Percentiles rank a stretch among this genome's conserved stretches.
These are phyloP conservation scores for Atherinomorus stipes DNA, from an alignment of 2,113 vertebrate genomes.

Conservation along the genomic window DNA sequence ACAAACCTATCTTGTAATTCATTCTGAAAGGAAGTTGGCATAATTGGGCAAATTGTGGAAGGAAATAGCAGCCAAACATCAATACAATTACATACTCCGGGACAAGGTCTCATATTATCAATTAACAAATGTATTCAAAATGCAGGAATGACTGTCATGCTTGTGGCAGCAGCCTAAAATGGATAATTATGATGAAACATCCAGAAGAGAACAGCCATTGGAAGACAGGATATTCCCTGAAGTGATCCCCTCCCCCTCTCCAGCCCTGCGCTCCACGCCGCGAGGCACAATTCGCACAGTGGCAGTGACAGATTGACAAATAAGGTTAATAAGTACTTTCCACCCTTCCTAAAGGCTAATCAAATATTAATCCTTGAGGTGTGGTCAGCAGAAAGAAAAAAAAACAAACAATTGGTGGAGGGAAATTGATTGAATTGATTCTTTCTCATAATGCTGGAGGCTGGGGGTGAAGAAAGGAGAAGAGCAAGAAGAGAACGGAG, in stretches of 20 bases:
- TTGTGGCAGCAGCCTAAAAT: slow-evolving; percentile 71
- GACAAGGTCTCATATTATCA: slow-evolving; percentile 65
- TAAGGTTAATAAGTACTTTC: slow-evolving; percentile 97
- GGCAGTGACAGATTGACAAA: slow-evolving; percentile 93
- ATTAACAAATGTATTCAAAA: slow-evolving; percentile 73
- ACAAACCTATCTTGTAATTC: slow-evolving; percentile 44
- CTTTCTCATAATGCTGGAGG: slow-evolving; percentile 82
- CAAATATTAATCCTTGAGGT: slow-evolving; percentile 99
- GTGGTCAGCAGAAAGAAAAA: slow-evolving; percentile 96
- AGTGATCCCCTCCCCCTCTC: slow-evolving; percentile 62
- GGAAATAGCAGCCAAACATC: slow-evolving; percentile 51
- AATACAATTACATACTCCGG: slow-evolving; percentile 55
- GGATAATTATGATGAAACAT: slow-evolving; percentile 81
- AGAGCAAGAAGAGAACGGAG: neutral
- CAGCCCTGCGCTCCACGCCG: slow-evolving; percentile 64
- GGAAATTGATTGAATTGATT: slow-evolving; percentile 94
- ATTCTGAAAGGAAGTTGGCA: slow-evolving; percentile 42
- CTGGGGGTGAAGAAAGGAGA: slow-evolving; percentile 20
- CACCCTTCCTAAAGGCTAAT: slow-evolving; percentile 97
- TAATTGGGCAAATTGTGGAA: slow-evolving; percentile 64
- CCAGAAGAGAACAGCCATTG: slow-evolving; percentile 70
- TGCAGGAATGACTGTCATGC: slow-evolving; percentile 70
- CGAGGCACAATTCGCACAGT: slow-evolving; percentile 83
- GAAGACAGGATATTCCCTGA: slow-evolving; percentile 77
- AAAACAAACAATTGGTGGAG: slow-evolving; percentile 91